Percentiles rank a stretch among this genome's conserved stretches.
phyloP scores from a whole-genome alignment of 2,797 vertebrate species.

The Picus viridis region DNA sequence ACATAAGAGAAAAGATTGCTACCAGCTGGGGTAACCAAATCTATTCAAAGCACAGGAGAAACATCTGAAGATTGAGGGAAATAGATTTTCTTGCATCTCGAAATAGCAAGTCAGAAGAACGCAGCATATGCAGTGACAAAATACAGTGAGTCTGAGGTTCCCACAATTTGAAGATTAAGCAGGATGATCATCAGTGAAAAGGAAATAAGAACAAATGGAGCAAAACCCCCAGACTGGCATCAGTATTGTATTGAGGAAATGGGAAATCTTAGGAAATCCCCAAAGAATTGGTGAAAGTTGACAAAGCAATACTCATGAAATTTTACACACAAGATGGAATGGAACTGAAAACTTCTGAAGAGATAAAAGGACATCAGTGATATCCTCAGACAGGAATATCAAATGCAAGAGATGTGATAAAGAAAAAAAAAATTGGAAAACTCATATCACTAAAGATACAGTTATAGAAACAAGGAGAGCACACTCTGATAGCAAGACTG shows the following conservation, averaged over 20 bases:
- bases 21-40: neutral
- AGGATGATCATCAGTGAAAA: neutral
- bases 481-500: fast-evolving
- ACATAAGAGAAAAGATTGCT: neutral
- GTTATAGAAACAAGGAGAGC: neutral
- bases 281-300: neutral
- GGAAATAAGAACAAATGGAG: neutral
- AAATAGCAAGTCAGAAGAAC: neutral
- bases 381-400: neutral
- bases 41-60: neutral
- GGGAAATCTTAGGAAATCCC: neutral
- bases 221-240: neutral
- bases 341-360: neutral
- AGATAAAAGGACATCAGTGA: neutral
- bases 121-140: neutral
- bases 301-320: neutral
- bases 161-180: neutral
- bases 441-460: neutral
- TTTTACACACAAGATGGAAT: neutral
- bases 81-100: neutral
- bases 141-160: neutral
- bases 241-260: neutral
- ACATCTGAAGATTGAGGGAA: neutral
- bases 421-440: neutral
- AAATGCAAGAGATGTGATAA: neutral